Evolutionary conservation across 2,888 invertebrate species (phyloP).

Genomic region (Thereva unica): DNA sequence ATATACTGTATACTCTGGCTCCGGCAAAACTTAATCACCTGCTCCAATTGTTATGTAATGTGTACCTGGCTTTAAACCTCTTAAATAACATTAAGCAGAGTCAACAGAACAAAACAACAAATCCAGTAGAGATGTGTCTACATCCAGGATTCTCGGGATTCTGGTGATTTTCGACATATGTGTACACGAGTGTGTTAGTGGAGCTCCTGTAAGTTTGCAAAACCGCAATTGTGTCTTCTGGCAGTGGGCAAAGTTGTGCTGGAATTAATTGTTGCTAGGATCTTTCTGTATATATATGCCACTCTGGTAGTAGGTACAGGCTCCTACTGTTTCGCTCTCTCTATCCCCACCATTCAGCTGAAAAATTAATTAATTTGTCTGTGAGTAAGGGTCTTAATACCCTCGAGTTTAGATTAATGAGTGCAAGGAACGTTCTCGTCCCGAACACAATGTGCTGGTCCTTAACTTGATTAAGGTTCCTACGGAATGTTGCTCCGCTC

Average conservation of each 20-base stretch:
- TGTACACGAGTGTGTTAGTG: constrained; percentile 14
- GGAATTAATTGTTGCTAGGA: constrained; percentile 27
- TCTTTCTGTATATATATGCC: constrained; percentile 16
- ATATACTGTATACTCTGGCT: constrained; percentile 14
- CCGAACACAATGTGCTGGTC: constrained; percentile 17
- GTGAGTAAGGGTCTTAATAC: constrained; percentile 26
- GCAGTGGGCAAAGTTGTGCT: constrained; percentile 29
- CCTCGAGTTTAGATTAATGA: constrained; percentile 25
- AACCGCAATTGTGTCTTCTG: constrained; percentile 28
- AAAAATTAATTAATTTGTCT: constrained; percentile 35
- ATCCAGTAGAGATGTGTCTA: constrained; percentile 24
- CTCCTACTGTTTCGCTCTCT: constrained; percentile 9
- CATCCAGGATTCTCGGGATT: constrained; percentile 1
- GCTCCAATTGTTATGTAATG: constrained; percentile 34
- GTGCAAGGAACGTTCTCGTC: constrained; percentile 14
- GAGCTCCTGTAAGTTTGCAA: constrained; percentile 16
- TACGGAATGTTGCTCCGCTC: constrained; percentile 12
- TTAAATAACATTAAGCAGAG: constrained; percentile 33
- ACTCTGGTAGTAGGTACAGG: constrained; percentile 11
- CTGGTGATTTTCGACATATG: too few relatives aligned
- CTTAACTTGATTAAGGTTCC: constrained; percentile 24
- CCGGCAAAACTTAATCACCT: constrained; percentile 31
- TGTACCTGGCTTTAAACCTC: constrained; percentile 33
- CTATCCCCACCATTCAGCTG: constrained; percentile 22
- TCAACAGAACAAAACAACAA: constrained; percentile 33